Conservation (phyloP, 2,113 vertebrate species). For the Hylia prasina region DNA sequence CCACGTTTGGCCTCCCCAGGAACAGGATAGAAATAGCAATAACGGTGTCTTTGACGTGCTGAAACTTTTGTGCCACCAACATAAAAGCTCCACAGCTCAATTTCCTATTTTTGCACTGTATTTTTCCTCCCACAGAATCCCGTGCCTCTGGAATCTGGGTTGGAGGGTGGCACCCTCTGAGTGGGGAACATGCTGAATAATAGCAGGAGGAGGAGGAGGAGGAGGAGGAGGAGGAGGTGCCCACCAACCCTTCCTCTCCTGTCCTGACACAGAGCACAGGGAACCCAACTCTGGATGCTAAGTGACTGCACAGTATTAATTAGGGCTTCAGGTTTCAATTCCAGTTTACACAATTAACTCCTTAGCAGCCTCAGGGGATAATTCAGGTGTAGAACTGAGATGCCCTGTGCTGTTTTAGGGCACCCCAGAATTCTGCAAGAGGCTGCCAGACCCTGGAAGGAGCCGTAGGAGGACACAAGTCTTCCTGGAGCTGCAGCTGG, state of each 20-base stretch:
- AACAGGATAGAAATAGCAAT: neutral
- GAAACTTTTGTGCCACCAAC: neutral
- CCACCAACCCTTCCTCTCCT: neutral
- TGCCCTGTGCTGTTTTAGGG: neutral
- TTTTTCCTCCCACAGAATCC: neutral
- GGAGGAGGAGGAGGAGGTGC: neutral
- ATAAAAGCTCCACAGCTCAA: rapidly evolving
- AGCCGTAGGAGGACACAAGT: neutral
- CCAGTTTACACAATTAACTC: neutral
- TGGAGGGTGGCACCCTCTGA: neutral
- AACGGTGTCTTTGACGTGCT: rapidly evolving
- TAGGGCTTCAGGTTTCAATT: neutral
- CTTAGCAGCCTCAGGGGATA: neutral
- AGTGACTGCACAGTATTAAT: neutral
- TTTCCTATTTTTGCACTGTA: neutral
- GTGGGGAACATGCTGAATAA: neutral
- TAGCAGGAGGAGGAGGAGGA: neutral
- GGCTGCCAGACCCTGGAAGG: neutral
- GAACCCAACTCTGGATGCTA: neutral
- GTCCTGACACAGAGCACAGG: neutral
- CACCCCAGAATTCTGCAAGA: neutral
- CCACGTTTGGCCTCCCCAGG: neutral
- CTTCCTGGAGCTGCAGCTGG: neutral
- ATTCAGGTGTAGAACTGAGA: neutral
- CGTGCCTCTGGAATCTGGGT: neutral